Conservation (phyloP, 2,797 vertebrate genomes). For the Iguana delicatissima region DNA sequence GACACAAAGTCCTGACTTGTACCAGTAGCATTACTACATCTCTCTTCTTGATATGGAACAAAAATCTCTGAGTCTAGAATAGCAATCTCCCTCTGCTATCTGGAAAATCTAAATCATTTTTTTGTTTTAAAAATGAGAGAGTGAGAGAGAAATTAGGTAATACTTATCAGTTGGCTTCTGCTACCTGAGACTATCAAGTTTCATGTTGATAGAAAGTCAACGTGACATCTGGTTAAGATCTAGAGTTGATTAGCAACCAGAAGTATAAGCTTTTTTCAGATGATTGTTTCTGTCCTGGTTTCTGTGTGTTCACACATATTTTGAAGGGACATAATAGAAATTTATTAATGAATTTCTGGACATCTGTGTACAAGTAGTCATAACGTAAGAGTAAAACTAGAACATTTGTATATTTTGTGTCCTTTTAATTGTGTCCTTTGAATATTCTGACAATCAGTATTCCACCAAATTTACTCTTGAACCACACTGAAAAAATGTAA, state of each 20-base stretch:
- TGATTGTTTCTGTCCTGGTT: no score
- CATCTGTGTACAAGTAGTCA: not conserved
- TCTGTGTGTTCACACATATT: not conserved
- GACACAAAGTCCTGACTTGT: no score
- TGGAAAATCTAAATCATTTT: not conserved
- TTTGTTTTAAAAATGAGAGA: not conserved
- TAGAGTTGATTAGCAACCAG: no score
- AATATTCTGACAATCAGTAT: not conserved
- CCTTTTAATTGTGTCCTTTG: not conserved
- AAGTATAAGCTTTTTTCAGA: no score
- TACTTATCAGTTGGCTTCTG: no score
- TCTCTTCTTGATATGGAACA: no score
- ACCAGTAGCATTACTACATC: no score
- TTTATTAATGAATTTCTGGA: not conserved
- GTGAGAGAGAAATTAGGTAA: not conserved
- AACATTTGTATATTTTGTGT: not conserved
- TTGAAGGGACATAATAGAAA: not conserved
- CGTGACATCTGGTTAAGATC: not conserved
- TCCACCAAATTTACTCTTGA: conserved; percentile 2
- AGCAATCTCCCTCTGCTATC: not conserved
- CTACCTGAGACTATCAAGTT: no score
- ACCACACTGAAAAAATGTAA: not conserved
- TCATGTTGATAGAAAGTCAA: not conserved
- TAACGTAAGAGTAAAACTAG: not conserved
- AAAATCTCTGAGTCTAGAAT: not conserved